Percentiles rank a stretch among this genome's conserved stretches.
Evolutionary conservation across 1,140 invertebrate genomes (phyloP).

Genomic region (Cyclargus thomasi): DNA sequence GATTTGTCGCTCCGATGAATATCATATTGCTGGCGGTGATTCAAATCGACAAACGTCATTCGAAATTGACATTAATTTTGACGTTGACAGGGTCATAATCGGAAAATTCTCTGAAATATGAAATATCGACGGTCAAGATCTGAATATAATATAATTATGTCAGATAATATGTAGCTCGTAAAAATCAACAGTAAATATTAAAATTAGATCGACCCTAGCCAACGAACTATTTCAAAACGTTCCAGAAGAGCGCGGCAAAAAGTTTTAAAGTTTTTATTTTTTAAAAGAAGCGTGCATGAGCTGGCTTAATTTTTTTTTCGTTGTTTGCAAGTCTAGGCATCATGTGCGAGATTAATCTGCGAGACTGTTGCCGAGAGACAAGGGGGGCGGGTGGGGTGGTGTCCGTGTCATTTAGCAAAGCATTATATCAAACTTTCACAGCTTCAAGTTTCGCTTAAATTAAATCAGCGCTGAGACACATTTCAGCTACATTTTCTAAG

Average conservation of each 20-base stretch:
- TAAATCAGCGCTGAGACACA: not conserved
- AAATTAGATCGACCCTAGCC: too few species aligned
- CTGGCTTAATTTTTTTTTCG: conserved; percentile 30
- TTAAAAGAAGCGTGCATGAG: not conserved
- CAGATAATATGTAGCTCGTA: too few species aligned
- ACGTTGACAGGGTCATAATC: not conserved
- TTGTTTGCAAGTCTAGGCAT: conserved; percentile 60
- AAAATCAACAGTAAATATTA: too few species aligned
- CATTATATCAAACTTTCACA: conserved; percentile 47
- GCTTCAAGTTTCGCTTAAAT: conserved; percentile 21
- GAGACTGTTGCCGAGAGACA: conserved; percentile 1
- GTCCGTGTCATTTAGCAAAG: conserved; percentile 41
- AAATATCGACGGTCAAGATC: too few species aligned
- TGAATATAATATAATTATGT: too few species aligned
- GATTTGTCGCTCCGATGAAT: conserved; percentile 70
- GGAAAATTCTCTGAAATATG: too few species aligned
- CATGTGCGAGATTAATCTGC: conserved; percentile 58
- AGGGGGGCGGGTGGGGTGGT: conserved; percentile 28
- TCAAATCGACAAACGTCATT: conserved; percentile 45
- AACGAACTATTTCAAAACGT: too few species aligned
- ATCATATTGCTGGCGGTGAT: conserved; percentile 60
- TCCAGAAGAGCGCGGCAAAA: not conserved
- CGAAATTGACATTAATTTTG: conserved; percentile 22
- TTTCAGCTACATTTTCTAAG: not conserved
- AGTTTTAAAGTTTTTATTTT: conserved; percentile 32